Percentiles rank a stretch among this genome's conserved stretches.
Conservation (phyloP, 2,797 vertebrate species). For the Gephyroberyx darwinii region DNA sequence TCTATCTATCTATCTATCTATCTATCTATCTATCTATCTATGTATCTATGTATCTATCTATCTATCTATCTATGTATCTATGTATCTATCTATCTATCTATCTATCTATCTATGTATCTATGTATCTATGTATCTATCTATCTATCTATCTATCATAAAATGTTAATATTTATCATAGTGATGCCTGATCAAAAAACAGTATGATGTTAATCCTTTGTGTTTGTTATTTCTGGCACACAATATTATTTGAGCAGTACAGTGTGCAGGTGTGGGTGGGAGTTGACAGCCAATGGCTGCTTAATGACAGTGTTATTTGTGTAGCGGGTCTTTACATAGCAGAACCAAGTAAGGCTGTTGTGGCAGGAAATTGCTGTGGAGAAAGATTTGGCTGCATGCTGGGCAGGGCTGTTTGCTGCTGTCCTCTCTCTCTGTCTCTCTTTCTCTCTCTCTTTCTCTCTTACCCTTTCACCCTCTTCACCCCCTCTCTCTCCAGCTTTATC, state of each 20-base stretch:
- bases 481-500: conserved; percentile 62
- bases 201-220: conserved; percentile 59
- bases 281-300: conserved; percentile 75
- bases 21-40: too few species aligned
- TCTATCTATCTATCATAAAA: too few species aligned
- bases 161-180: conserved; percentile 21
- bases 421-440: conserved; percentile 38
- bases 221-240: conserved; percentile 55
- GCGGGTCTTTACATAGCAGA: conserved; percentile 68
- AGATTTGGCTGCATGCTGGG: conserved; percentile 79
- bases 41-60: too few species aligned
- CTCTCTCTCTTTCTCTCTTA: conserved; percentile 43
- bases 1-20: too few species aligned
- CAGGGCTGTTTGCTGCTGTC: conserved; percentile 67
- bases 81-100: too few species aligned
- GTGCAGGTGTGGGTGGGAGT: conserved; percentile 80
- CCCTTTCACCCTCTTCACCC: conserved; percentile 65
- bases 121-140: too few species aligned
- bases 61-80: too few species aligned
- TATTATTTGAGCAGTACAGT: conserved; percentile 57
- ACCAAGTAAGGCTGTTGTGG: conserved; percentile 71
- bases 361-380: conserved; percentile 82
- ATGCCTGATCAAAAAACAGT: conserved; percentile 20
- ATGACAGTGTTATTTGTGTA: conserved; percentile 79
- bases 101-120: too few species aligned